Base-by-base conservation (phyloP, 1,140 invertebrate species). In the Steinernema khuongi region DNA sequence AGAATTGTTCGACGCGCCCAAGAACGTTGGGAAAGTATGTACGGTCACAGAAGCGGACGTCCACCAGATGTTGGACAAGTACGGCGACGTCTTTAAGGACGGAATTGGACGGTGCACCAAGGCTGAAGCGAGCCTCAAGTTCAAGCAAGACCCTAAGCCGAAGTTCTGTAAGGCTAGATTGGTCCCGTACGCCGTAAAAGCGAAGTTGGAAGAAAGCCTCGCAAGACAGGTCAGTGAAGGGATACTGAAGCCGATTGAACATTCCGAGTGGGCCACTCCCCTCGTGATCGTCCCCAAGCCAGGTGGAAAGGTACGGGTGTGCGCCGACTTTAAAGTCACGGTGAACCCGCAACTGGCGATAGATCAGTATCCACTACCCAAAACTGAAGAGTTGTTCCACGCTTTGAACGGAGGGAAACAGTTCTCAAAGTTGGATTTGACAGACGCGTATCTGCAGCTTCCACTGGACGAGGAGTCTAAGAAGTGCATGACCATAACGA, bases 371-470 rank as follows among this genome's bases (percentile, higher is more conserved):
- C 19, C 70, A 83, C 17, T 81, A 79, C 26, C 68, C 69, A 68
- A 60, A 7, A 11, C 19, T 74, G 84, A 85, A 26, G 80, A 85
- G 36, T 66, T 85, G 14, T 83, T 76, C 44, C 70, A 73, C 11
- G 69, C 29, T 14, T 70, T 85, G 22, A 72, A 70, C n/a, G 78
- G 79, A 30, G 81, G 80, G 1, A 18, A 73, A 31, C 50, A 71
- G 28, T 86, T 81, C 70, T 75, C 78, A 0, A 84, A 85, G 44
- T 22, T 86, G 0, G 81, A 86, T 76, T 29, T 81, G 0, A 19
- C 18, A 1, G 80, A 81, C 67, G 78, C 77, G 11, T 79, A 79
- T 67, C 29, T 81, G 19, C 80, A 81, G 79, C 31, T 81, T 4
- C 71, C 74, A 33, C 31, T 81, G 14, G 79, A 77, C 44, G 79